Evolutionary conservation across 1,140 invertebrate genomes (phyloP), one percentile per base, ranked within the genome.

Genomic region (Drosophila albomicans): DNA sequence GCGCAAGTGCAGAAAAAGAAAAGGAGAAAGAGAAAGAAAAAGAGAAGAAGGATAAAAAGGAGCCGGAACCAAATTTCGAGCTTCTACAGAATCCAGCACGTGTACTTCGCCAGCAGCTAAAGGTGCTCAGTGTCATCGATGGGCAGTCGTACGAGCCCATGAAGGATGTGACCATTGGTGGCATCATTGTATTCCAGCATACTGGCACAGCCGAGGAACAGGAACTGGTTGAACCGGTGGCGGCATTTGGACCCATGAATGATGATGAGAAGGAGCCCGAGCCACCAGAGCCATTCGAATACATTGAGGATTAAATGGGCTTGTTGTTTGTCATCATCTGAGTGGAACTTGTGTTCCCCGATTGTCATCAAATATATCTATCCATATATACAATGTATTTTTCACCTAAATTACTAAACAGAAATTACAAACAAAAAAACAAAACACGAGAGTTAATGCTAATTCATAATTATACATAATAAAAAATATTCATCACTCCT

Each of bases 221-320:
- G 77, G 96, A 98, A 75, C 94, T 99, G 20, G 98, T 99, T 1
- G 98, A 99, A 93, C 97, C 98, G 10, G 97, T 99, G 8, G 96
- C 96, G 41, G 98, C 98, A 30, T 98, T 97, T 82, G 98, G 98
- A 3, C 98, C 98, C 0, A 98, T 98, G 93, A 95, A 96, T 6
- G 98, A 99, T 78, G 98, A 99, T 86, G 90, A 86, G 30, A 98
- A 98, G 85, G 98, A 99, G 93, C 98, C 98, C 2, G 98, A 99
- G 91, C 97, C 98, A 45, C 98, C 98, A 82, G 98, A 99, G 93
- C 98, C 98, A 78, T 99, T 99, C 93, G 98, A 99, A 94, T 99
- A 97, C 93, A 95, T 95, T 75, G 98, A 98, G 91, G 96, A 97
- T 93, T 97, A 95, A 94, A 91, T 91, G 89, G 85, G 79, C 81